These are phyloP conservation scores for Rhamnusium bicolor DNA, from an alignment of 2,888 invertebrate species.

Conservation along the genomic window DNA sequence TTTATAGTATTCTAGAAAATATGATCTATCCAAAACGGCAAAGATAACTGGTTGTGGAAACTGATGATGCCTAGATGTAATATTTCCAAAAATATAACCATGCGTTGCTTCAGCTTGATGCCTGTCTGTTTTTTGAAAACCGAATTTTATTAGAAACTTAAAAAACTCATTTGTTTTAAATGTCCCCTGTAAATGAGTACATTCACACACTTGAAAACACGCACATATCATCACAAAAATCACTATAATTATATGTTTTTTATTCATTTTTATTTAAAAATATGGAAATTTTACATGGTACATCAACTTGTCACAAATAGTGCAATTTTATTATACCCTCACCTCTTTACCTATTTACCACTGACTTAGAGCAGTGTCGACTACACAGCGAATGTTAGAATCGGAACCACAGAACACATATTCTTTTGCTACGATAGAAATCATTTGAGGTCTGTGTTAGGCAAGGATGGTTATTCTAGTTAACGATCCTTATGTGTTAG, in stretches of 20 bases:
- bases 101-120: conserved; percentile 89
- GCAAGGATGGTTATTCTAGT: too few species aligned
- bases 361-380: too few species aligned
- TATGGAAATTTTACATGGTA: conserved; percentile 52
- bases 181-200: conserved; percentile 77
- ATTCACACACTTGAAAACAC: conserved; percentile 50
- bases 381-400: too few species aligned
- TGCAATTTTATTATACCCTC: too few species aligned
- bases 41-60: conserved; percentile 83
- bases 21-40: conserved; percentile 90
- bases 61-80: conserved; percentile 81
- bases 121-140: conserved; percentile 95
- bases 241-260: conserved; percentile 50
- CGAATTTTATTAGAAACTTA: conserved; percentile 94
- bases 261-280: conserved; percentile 59
- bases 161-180: conserved; percentile 85
- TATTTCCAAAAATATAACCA: conserved; percentile 97
- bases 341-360: too few species aligned
- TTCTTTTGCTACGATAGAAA: too few species aligned
- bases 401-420: too few species aligned
- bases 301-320: conserved; percentile 9
- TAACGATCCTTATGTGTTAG: too few species aligned
- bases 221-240: conserved; percentile 49
- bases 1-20: conserved; percentile 92
- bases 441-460: too few species aligned